Base-by-base conservation (phyloP, 2,797 vertebrate genomes). In the Mastacembelus armatus region DNA sequence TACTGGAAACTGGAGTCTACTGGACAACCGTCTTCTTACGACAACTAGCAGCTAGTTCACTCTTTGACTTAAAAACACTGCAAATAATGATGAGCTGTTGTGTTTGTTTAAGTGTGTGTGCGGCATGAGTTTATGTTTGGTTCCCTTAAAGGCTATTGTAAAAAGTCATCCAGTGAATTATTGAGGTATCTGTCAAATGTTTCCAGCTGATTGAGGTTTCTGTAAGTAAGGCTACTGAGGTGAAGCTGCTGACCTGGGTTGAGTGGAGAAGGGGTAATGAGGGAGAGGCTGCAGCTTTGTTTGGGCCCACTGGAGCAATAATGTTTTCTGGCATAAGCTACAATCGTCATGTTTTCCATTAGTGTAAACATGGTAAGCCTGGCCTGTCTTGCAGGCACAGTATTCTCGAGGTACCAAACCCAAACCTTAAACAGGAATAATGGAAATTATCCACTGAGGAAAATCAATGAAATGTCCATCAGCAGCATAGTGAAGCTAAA, bases 171-270 rank as follows among this genome's bases (percentile, higher is more conserved):
- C 68, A 87, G 88, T 84, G 81, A 75, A 71, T 76, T 10, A 73
- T 45, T 92, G 92, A 93, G 92, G 92, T 92, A 93, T 91, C 81
- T 77, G 85, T 77, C 82, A 56, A 50, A 86, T 85, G 81, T 78
- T 85, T 88, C 77, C 79, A 84, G 85, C 88, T 79, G 81, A 85
- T 81, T 77, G 86, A 85, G 84, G 89, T 90, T 86, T 78, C 80
- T 84, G 71, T 80, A 73, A 69, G 77, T 90, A 93, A 92, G 92
- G 92, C 91, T 88, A 87, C 87, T 86, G 90, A 92, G 91, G 89
- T 90, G 89, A 89, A 88, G 82, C 81, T 88, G 88, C 83, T 79
- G 86, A 87, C 89, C 87, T 90, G 88, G 84, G 58, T 80, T 74
- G 72, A 78, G 60, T n/a, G n/a, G n/a, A n/a, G n/a, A 30, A 51